A percentile compares a stretch with the other conserved stretches of the same genome.
phyloP scores from a whole-genome alignment of 2,888 invertebrate genomes.

The Yponomeuta malinellus region DNA sequence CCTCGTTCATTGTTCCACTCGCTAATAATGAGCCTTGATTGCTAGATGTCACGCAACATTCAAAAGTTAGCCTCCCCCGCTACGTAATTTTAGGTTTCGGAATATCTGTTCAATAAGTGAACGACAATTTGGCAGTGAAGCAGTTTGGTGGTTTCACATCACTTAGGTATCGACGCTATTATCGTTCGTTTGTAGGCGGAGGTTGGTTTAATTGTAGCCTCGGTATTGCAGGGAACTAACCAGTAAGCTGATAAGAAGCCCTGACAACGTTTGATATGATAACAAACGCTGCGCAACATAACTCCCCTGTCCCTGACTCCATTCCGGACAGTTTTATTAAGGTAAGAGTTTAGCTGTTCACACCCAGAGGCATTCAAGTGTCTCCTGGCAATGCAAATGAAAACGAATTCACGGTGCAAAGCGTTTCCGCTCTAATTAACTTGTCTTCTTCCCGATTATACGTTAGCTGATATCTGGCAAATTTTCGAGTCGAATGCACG shows the following conservation, averaged over 20 bases:
- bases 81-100: slow-evolving; percentile 19
- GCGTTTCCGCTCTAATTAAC: neutral
- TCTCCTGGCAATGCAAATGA: neutral
- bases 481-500: neutral
- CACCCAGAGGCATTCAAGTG: neutral
- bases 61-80: slow-evolving; percentile 31
- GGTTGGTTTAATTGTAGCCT: neutral
- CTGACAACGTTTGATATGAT: neutral
- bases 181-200: neutral
- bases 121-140: neutral
- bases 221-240: neutral
- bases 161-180: neutral
- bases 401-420: neutral
- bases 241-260: neutral
- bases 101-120: slow-evolving; percentile 2
- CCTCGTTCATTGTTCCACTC: slow-evolving; percentile 39
- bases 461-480: neutral
- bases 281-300: neutral
- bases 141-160: neutral
- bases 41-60: slow-evolving; percentile 46
- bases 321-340: neutral
- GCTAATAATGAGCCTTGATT: slow-evolving; percentile 31
- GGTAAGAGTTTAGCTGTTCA: neutral
- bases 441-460: neutral
- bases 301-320: neutral